Conservation (phyloP, 2,888 invertebrate genomes). For the Punctoribates punctum region DNA sequence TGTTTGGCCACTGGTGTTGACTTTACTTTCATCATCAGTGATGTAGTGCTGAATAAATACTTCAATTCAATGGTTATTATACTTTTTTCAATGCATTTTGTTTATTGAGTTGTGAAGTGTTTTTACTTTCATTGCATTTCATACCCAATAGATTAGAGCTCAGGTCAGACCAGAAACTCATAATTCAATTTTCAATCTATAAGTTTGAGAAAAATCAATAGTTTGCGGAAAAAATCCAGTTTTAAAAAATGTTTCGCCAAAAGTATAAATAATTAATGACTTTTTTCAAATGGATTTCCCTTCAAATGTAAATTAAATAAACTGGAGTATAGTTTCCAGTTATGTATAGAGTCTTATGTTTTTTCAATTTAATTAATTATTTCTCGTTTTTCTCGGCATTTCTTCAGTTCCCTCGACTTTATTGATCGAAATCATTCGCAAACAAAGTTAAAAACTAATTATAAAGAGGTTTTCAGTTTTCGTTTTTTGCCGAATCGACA, state of each 20-base stretch:
- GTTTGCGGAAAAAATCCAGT: not conserved
- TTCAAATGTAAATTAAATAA: not conserved
- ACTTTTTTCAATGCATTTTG: constrained; percentile 8
- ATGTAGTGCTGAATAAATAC: constrained; percentile 33
- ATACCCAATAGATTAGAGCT: not conserved
- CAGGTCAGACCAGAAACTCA: not conserved
- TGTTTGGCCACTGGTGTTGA: constrained; percentile 13
- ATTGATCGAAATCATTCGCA: not conserved
- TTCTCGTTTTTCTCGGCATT: not conserved
- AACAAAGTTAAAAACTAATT: constrained; percentile 21
- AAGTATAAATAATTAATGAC: not conserved
- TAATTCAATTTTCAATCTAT: not conserved
- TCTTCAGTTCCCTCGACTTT: not conserved
- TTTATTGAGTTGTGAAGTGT: constrained; percentile 2
- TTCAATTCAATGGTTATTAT: constrained; percentile 2
- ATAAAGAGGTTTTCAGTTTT: not conserved
- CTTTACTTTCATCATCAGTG: constrained; percentile 9
- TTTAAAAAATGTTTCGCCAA: not conserved
- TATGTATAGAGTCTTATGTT: not conserved
- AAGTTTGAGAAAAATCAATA: not conserved
- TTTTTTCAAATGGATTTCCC: not conserved
- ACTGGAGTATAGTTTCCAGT: not conserved
- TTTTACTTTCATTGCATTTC: not conserved
- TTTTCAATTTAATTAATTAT: constrained; percentile 13
- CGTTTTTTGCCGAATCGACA: not conserved